These are phyloP conservation scores for Oreochromis niloticus DNA, from an alignment of 2,113 vertebrate species.

Conservation along the genomic window DNA sequence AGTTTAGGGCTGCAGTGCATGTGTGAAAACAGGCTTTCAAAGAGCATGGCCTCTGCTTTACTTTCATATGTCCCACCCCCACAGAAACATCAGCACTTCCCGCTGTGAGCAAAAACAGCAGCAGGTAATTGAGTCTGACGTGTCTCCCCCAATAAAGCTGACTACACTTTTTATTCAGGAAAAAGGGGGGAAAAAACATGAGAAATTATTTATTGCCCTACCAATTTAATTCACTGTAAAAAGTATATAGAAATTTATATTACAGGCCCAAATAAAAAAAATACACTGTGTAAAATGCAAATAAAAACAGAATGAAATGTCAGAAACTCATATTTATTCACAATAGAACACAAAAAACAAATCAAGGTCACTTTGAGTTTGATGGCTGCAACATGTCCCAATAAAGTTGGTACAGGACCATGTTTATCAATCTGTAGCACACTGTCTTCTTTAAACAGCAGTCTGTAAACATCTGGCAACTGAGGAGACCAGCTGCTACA, in stretches of 20 bases:
- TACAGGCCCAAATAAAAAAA: background rate
- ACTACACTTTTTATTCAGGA: background rate
- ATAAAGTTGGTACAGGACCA: background rate
- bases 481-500: background rate
- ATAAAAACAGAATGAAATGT: background rate
- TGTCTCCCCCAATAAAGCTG: slow-evolving; percentile 14
- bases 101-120: background rate
- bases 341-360: background rate
- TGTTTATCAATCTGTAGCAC: background rate
- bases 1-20: background rate
- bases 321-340: background rate
- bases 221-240: background rate
- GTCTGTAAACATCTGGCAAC: background rate
- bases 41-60: slow-evolving; percentile 34
- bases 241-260: background rate
- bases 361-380: background rate
- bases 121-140: slow-evolving; percentile 25
- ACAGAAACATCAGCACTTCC: background rate
- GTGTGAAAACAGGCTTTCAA: slow-evolving; percentile 8
- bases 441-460: background rate
- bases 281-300: background rate
- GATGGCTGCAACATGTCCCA: background rate
- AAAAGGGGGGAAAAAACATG: background rate
- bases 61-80: slow-evolving; percentile 9
- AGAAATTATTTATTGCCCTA: background rate